Evolutionary conservation across 2,113 vertebrate species (phyloP).

Genomic region (Gymnarchus niloticus): DNA sequence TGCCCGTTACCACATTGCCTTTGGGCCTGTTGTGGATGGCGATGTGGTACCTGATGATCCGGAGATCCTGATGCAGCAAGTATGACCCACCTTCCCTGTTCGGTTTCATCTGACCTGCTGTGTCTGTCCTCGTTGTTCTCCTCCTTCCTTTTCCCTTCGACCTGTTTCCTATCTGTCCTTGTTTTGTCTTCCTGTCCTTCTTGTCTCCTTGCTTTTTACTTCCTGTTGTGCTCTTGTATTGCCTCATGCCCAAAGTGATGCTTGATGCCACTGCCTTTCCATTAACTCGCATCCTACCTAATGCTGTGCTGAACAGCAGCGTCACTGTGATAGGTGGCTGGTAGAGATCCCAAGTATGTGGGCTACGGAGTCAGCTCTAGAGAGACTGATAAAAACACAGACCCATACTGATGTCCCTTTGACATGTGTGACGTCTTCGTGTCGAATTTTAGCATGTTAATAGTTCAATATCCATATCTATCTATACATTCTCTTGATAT

Average conservation of each 20-base stretch:
- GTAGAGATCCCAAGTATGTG: not conserved
- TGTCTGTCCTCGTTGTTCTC: not conserved
- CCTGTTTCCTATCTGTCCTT: not conserved
- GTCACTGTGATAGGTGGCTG: not conserved
- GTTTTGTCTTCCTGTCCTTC: not conserved
- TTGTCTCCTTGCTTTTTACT: not conserved
- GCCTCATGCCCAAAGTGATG: not conserved
- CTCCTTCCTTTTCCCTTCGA: not conserved
- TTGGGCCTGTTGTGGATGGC: constrained; percentile 89
- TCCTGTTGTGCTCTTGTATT: not conserved
- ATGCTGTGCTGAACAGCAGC: not conserved
- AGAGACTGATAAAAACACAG: not conserved
- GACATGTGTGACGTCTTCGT: not conserved
- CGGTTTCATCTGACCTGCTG: not conserved
- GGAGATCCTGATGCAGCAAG: constrained; percentile 94
- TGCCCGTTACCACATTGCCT: constrained; percentile 89
- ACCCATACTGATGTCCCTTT: not conserved
- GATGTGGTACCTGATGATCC: constrained; percentile 94
- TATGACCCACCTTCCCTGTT: constrained; percentile 24
- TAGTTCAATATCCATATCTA: not conserved
- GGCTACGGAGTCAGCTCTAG: not conserved
- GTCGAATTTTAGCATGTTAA: not conserved
- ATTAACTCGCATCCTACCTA: not conserved
- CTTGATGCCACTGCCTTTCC: not conserved
- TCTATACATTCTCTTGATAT: not conserved